phyloP scores from a whole-genome alignment of 1,140 invertebrate species.

The Ceratosolen solmsi region DNA sequence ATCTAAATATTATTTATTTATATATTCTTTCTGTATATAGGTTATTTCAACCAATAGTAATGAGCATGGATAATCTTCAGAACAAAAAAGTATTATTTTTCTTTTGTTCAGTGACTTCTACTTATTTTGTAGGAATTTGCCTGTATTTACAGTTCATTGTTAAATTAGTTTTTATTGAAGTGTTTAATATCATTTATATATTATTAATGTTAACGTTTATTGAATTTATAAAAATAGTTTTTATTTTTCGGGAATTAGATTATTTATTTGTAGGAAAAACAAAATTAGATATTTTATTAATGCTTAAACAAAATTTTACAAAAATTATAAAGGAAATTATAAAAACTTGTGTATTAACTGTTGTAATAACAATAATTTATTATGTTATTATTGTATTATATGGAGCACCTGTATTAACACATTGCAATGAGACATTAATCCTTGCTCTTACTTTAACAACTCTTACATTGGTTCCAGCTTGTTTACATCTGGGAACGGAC shows the following conservation, averaged over 20 bases:
- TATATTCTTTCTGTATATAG: conserved; percentile 22
- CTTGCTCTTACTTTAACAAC: conserved; percentile 79
- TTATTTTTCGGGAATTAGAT: conserved; percentile 62
- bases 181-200: conserved; percentile 66
- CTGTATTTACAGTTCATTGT: conserved; percentile 66
- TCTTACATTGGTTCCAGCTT: conserved; percentile 79
- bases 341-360: conserved; percentile 62
- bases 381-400: conserved; percentile 81
- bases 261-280: conserved; percentile 53
- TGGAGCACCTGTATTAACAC: conserved; percentile 80
- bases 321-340: conserved; percentile 62
- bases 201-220: conserved; percentile 67
- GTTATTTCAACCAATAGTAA: conserved; percentile 48
- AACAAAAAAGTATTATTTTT: conserved; percentile 65
- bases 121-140: conserved; percentile 68
- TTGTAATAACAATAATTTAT: conserved; percentile 70
- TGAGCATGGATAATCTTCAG: conserved; percentile 58
- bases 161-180: conserved; percentile 67
- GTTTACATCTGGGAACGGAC: conserved; percentile 77
- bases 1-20: no score
- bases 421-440: conserved; percentile 82
- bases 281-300: conserved; percentile 54
- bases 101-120: conserved; percentile 68
- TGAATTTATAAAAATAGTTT: conserved; percentile 66
- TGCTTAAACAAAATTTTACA: conserved; percentile 58